phyloP scores from a whole-genome alignment of 2,888 invertebrate genomes.

The Aporophyla lueneburgensis region DNA sequence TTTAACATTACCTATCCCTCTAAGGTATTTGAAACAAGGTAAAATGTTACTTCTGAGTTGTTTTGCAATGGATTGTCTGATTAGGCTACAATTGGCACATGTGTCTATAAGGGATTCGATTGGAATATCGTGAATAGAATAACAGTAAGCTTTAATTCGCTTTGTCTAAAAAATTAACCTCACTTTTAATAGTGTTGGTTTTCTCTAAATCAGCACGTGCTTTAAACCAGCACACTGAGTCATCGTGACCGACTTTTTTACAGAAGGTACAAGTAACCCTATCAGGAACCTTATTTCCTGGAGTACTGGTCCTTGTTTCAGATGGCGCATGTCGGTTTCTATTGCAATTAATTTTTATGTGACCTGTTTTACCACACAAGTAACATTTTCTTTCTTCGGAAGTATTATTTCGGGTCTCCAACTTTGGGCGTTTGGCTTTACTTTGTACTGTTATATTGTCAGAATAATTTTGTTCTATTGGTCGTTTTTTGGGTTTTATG shows the following conservation, averaged over 20 bases:
- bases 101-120: conserved; percentile 8
- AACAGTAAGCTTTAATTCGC: not conserved
- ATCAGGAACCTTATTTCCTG: not conserved
- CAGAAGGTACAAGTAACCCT: not conserved
- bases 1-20: conserved; percentile 11
- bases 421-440: not conserved
- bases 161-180: conserved; percentile 19
- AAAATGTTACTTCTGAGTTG: not conserved
- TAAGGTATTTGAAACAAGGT: not conserved
- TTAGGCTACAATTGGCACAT: conserved; percentile 2
- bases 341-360: conserved; percentile 2
- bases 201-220: not conserved
- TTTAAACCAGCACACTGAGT: not conserved
- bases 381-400: not conserved
- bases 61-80: conserved; percentile 8
- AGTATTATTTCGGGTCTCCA: conserved; percentile 2
- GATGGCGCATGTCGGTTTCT: not conserved
- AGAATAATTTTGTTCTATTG: not conserved
- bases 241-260: conserved; percentile 11
- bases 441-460: not conserved
- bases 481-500: not conserved
- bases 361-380: not conserved
- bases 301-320: not conserved
- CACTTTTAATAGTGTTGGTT: not conserved
- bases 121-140: not conserved